Percentiles rank a stretch among this genome's conserved stretches.
Evolutionary conservation across 30 jellyfish, hydroid and myxozoan genomes (phyloP).

Genomic region (Turritopsis dohrnii): DNA sequence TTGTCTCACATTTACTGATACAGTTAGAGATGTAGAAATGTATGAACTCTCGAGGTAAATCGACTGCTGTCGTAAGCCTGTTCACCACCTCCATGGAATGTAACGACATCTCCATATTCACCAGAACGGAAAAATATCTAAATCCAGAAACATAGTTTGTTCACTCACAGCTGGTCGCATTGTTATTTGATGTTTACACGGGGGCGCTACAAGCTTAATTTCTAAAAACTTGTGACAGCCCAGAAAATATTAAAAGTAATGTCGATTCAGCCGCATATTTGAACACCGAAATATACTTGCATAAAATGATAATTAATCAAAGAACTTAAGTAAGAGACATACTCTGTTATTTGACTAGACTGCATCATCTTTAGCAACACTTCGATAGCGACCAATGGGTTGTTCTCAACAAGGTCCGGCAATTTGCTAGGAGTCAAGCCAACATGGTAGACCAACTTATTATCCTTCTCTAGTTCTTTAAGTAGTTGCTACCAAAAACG

Average conservation of each 20-base stretch:
- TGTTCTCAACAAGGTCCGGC: constrained; percentile 94
- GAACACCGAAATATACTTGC: not conserved
- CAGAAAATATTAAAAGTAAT: too few relatives aligned
- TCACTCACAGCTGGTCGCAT: too few relatives aligned
- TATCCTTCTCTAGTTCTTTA: constrained; percentile 78
- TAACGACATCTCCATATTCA: constrained; percentile 95
- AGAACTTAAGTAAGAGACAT: constrained; percentile 7
- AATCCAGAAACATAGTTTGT: not conserved
- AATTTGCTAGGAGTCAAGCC: constrained; percentile 90
- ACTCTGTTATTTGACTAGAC: constrained; percentile 94
- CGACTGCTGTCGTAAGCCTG: constrained; percentile 91
- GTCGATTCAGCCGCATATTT: too few relatives aligned
- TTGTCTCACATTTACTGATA: constrained; percentile 92
- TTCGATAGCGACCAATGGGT: constrained; percentile 92
- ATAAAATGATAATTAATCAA: not conserved
- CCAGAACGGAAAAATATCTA: constrained; percentile 93
- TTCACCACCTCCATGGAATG: constrained; percentile 99
- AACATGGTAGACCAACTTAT: constrained; percentile 87
- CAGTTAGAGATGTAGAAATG: constrained; percentile 93
- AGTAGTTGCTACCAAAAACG: constrained; percentile 46
- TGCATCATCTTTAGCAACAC: constrained; percentile 88
- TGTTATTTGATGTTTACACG: too few relatives aligned
- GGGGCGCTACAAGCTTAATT: too few relatives aligned
- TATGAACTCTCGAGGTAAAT: constrained; percentile 86
- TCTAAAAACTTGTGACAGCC: too few relatives aligned